Base-by-base conservation (phyloP, 2,797 vertebrate species). In the Iguana delicatissima region DNA sequence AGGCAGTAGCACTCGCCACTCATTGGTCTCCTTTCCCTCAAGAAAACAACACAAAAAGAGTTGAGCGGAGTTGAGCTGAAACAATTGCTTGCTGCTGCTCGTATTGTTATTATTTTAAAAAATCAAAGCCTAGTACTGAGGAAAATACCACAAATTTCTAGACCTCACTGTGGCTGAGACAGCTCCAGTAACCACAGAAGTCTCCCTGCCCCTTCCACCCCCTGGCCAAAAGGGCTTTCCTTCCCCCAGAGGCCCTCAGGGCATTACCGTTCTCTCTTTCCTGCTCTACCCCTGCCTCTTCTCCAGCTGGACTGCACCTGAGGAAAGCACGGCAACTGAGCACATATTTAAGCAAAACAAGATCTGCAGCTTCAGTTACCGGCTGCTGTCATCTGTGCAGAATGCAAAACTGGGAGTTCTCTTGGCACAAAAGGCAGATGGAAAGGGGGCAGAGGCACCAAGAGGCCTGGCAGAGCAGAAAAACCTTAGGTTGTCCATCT, bases 351-450 rank as follows among this genome's bases (percentile, higher is more conserved):
- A 29, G 67, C 80, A 57, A 57, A 35, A 32, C 24, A 6, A 7
- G 6, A 4, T 83, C n/a, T 74, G 35, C 67, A 1, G 3, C 10
- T 57, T 0, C 24, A 52, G 26, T 3, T 32, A 6, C 14, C 2
- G 52, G 18, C 24, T 57, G 13, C 20, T 35, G 8, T n/a, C 26
- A 0, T 59, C 46, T 10, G 8, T 55, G 29, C 46, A 12, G 64
- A 35, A 35, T n/a, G 29, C 69, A 24, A 7, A 46, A 1, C 2
- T 0, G 5, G 69, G 3, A 13, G n/a, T n/a, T 20, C 0, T 10
- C 55, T 59, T 32, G 80, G 87, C 87, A 72, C 67, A 1, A 38
- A 55, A 16, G 14, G 1, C 4, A 2, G 52, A 22, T 42, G 42
- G 24, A 6, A 50, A n/a, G 69, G 72, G 42, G 55, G 18, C 22